Evolutionary conservation across 1,140 invertebrate species (phyloP).

Genomic region (Drosophila micromelanica): DNA sequence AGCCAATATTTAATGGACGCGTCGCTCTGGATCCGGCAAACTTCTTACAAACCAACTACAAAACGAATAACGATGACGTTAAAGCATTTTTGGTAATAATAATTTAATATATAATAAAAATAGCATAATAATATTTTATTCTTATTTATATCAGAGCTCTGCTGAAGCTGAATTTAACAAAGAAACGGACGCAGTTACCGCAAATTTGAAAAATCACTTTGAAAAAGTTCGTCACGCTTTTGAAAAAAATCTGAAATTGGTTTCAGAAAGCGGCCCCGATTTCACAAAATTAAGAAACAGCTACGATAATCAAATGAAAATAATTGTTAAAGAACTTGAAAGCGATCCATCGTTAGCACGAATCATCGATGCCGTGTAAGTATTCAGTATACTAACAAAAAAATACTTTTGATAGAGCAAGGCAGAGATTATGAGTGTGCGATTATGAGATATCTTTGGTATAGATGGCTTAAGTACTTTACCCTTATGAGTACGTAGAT

Average conservation of each 20-base stretch:
- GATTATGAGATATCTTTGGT: no score
- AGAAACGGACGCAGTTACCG: slow-evolving; percentile 79
- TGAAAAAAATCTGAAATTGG: slow-evolving; percentile 84
- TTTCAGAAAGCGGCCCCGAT: slow-evolving; percentile 87
- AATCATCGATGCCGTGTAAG: slow-evolving; percentile 86
- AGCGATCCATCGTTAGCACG: slow-evolving; percentile 88
- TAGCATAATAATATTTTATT: background rate
- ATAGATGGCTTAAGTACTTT: no score
- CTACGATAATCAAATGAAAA: slow-evolving; percentile 87
- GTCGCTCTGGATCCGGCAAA: slow-evolving; percentile 88
- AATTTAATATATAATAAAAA: slow-evolving; percentile 15
- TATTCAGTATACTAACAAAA: background rate
- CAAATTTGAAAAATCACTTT: slow-evolving; percentile 83
- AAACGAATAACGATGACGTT: slow-evolving; percentile 87
- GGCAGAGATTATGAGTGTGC: no score
- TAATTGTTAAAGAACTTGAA: slow-evolving; percentile 87
- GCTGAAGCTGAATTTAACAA: slow-evolving; percentile 65
- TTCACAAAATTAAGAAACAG: slow-evolving; percentile 86
- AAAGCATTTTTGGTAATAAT: slow-evolving; percentile 86
- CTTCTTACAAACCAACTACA: slow-evolving; percentile 88
- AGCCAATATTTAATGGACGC: slow-evolving; percentile 86
- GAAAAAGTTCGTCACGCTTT: slow-evolving; percentile 81
- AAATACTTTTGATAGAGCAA: no score
- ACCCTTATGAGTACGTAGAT: no score
- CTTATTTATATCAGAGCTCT: slow-evolving; percentile 50